phyloP scores from a whole-genome alignment of 2,113 vertebrate genomes.

The Prietella phreatophila region DNA sequence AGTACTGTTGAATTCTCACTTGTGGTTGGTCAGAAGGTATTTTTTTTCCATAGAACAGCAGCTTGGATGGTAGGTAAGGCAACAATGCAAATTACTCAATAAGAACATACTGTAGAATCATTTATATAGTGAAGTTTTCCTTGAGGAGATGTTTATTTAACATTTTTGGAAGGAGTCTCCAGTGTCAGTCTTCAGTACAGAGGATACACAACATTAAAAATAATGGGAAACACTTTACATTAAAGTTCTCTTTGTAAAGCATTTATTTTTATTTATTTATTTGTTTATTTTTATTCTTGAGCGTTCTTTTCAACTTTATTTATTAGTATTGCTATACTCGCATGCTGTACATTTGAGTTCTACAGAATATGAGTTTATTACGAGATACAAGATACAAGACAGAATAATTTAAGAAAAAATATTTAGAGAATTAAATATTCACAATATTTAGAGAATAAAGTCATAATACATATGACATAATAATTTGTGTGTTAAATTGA shows the following conservation, averaged over 20 bases:
- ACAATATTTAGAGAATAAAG: no score
- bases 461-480: background rate
- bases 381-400: background rate
- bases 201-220: background rate
- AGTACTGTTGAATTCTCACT: background rate
- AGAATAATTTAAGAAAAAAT: background rate
- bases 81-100: no score
- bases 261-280: no score
- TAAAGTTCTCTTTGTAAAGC: no score
- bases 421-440: no score
- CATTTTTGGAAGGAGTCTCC: background rate
- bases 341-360: background rate
- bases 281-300: background rate
- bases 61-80: background rate
- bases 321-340: background rate
- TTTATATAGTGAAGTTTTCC: background rate
- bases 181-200: background rate
- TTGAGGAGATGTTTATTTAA: background rate
- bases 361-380: background rate
- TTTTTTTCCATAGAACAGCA: background rate
- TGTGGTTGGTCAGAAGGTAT: background rate
- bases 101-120: background rate
- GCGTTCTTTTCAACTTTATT: background rate
- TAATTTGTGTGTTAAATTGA: background rate
- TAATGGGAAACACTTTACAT: no score